phyloP scores from a whole-genome alignment of 2,888 invertebrate species.

The Sminthurides aquaticus region DNA sequence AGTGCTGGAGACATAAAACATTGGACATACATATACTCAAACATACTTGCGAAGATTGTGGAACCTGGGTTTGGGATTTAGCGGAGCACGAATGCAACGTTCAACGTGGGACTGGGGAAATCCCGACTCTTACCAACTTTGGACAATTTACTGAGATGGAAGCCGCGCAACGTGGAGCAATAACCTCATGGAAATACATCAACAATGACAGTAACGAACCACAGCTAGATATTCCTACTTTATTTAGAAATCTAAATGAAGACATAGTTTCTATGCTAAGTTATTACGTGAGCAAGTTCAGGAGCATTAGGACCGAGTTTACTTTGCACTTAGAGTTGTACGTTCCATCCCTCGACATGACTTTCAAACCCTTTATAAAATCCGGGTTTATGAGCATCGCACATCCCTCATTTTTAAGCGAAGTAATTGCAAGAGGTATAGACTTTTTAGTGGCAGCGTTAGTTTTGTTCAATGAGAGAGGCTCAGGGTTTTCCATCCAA shows the following conservation, averaged over 20 bases:
- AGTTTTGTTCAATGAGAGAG: too few species aligned
- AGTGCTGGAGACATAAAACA: not conserved
- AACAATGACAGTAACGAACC: not conserved
- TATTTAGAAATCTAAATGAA: not conserved
- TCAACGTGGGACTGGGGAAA: not conserved
- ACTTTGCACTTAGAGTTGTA: not conserved
- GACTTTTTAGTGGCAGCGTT: too few species aligned
- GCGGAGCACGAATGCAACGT: not conserved
- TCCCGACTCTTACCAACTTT: not conserved
- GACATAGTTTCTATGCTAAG: not conserved
- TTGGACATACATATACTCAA: not conserved
- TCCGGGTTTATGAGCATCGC: not conserved
- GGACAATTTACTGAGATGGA: not conserved
- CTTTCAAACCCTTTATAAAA: not conserved
- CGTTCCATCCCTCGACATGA: not conserved
- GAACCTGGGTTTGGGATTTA: not conserved
- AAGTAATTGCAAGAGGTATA: too few species aligned
- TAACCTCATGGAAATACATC: not conserved
- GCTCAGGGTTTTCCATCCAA: too few species aligned
- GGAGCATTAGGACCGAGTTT: not conserved
- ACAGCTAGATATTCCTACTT: not conserved
- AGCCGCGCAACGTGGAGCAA: not conserved
- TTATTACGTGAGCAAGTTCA: not conserved
- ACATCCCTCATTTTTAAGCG: not conserved
- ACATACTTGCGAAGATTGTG: not conserved